Evolutionary conservation across 2,797 vertebrate genomes (phyloP).

Genomic region (Scarus forsteni): DNA sequence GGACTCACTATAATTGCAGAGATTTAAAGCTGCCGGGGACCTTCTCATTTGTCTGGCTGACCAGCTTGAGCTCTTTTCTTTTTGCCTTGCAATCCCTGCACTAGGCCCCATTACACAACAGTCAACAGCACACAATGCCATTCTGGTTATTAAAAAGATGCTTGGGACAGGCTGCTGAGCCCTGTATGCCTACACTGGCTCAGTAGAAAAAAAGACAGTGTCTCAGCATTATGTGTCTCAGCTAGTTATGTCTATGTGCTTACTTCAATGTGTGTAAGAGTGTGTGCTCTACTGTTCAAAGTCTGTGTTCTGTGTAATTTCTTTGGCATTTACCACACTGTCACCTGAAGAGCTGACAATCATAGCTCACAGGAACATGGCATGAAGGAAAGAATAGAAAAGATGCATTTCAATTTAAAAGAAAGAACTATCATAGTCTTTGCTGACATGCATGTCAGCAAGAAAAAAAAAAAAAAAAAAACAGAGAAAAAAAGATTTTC

Average conservation of each 20-base stretch:
- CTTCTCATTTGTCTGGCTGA: slow-evolving; percentile 66
- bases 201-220: slow-evolving; percentile 19
- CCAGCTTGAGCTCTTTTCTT: slow-evolving; percentile 48
- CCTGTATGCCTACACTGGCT: slow-evolving; percentile 29
- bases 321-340: slow-evolving; percentile 51
- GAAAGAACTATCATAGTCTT: too few species aligned
- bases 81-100: slow-evolving; percentile 43
- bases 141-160: slow-evolving; percentile 52
- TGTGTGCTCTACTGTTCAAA: slow-evolving; percentile 19
- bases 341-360: slow-evolving; percentile 26
- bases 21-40: slow-evolving; percentile 59
- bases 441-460: not conserved
- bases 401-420: too few species aligned
- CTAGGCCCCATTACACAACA: slow-evolving; percentile 36
- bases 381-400: slow-evolving; percentile 13
- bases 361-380: slow-evolving; percentile 32
- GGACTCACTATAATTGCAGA: slow-evolving; percentile 50
- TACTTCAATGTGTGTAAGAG: not conserved
- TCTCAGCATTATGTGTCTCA: not conserved
- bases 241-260: not conserved
- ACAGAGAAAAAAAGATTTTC: not conserved
- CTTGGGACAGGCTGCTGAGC: slow-evolving; percentile 38
- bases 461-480: too few species aligned
- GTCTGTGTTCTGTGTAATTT: slow-evolving; percentile 40
- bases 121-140: slow-evolving; percentile 51